Evolutionary conservation across 2,888 invertebrate species (phyloP), one percentile per base, ranked within the genome.

Genomic region (Zhuqinia jingwanae): DNA sequence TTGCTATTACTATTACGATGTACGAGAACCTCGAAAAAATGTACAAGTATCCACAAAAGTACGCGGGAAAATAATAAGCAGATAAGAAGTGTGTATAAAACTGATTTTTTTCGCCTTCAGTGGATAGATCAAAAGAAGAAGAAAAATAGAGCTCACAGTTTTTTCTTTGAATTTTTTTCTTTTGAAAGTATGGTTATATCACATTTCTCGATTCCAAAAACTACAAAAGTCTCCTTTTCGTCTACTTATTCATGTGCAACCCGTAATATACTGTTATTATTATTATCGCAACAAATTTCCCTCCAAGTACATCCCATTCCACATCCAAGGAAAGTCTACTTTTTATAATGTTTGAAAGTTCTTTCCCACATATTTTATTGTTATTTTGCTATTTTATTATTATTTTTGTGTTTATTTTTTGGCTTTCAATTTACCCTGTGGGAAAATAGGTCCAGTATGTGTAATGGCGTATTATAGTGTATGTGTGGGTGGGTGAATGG

Each of bases 281-380:
- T 63, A 58, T n/a, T 63, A 17, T 30, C 20, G 22, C 45, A 68
- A 68, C 68, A 68, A 68, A 68, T 68, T 68, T 42, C 10, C 45
- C 20, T 6, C 68, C 22, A 68, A 8, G 68, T n/a, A 56, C 22
- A 0, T 45, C 45, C 42, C 13, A 20, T n/a, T 58, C 22, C 11
- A 25, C 25, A 22, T 58, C 13, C 53, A 56, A n/a, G n/a, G n/a
- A n/a, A n/a, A n/a, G n/a, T n/a, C n/a, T n/a, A n/a, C n/a, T n/a
- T n/a, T n/a, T n/a, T n/a, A n/a, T n/a, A n/a, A n/a, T n/a, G n/a
- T n/a, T n/a, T n/a, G n/a, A n/a, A n/a, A n/a, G n/a, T n/a, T n/a
- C 8, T 63, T 30, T 60, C 20, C 2, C 25, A 20, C 1, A 60
- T 60, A 27, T 27, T 27, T 27, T 60, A 60, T 60, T 60, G 60